Evolutionary conservation across 1,140 invertebrate genomes (phyloP).

Genomic region (Pogonognathellus flavescens): DNA sequence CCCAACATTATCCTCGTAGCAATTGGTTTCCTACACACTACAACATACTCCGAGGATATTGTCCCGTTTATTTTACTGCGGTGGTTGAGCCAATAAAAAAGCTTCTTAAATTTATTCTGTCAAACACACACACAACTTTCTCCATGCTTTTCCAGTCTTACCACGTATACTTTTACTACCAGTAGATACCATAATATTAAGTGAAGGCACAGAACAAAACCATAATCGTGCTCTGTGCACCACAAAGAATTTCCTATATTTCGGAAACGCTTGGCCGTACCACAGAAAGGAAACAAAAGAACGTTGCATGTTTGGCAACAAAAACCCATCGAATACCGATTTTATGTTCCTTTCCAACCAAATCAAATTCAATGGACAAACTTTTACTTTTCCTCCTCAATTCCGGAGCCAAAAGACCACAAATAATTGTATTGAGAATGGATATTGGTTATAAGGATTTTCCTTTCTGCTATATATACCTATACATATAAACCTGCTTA

Average conservation of each 20-base stretch:
- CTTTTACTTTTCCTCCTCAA: constrained; percentile 42
- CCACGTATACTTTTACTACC: background rate
- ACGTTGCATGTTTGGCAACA: background rate
- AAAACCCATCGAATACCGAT: constrained; percentile 18
- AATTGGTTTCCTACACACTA: constrained; percentile 21
- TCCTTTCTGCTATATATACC: too few species aligned
- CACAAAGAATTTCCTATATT: background rate
- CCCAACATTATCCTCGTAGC: constrained; percentile 9
- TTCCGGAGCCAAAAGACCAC: constrained; percentile 46
- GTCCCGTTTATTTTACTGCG: constrained; percentile 26
- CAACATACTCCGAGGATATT: constrained; percentile 9
- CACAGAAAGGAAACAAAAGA: constrained; percentile 10
- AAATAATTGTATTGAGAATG: constrained; percentile 28
- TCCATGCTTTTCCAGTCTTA: background rate
- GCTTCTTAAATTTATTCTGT: constrained; percentile 8
- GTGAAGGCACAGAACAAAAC: too few species aligned
- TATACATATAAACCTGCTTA: background rate
- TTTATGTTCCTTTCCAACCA: constrained; percentile 39
- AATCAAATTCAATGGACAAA: constrained; percentile 49
- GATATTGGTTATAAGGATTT: constrained; percentile 5
- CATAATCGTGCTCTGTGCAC: background rate
- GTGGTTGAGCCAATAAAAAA: constrained; percentile 34
- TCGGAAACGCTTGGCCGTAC: background rate
- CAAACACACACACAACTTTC: background rate
- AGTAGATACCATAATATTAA: too few species aligned